A percentile compares a stretch with the other conserved stretches of the same genome.
Evolutionary conservation across 1,140 invertebrate species (phyloP).

Genomic region (Drosophila micromelanica): DNA sequence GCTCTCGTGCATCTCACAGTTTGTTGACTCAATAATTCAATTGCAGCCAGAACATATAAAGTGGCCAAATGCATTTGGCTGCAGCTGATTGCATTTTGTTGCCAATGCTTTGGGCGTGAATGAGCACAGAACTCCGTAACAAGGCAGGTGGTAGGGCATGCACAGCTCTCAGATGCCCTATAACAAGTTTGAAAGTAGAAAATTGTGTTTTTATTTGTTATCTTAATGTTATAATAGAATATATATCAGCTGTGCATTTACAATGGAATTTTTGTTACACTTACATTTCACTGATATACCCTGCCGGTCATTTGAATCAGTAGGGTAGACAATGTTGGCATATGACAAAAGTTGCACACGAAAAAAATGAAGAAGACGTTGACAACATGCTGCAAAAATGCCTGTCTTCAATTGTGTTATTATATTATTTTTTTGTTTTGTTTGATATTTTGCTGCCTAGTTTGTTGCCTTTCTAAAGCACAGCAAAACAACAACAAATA

Average conservation of each 20-base stretch:
- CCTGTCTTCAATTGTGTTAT: conserved; percentile 39
- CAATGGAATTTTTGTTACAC: no score
- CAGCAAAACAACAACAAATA: conserved; percentile 9
- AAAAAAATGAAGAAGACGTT: conserved; percentile 18
- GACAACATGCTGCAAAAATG: conserved; percentile 36
- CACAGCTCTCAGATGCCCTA: neutral
- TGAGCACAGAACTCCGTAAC: conserved; percentile 19
- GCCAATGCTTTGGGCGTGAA: conserved; percentile 32
- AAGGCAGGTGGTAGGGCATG: neutral
- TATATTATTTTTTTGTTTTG: conserved; percentile 17
- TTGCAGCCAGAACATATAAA: conserved; percentile 38
- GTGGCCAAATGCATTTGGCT: conserved; percentile 17
- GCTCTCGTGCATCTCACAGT: conserved; percentile 21
- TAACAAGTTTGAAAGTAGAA: neutral
- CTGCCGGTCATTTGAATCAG: neutral
- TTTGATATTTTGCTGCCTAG: conserved; percentile 21
- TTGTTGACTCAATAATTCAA: conserved; percentile 25
- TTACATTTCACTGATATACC: neutral
- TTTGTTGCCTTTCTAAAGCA: conserved; percentile 51
- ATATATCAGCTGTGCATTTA: no score
- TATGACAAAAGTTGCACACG: conserved; percentile 28
- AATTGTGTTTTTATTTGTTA: neutral
- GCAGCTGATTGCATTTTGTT: conserved; percentile 15
- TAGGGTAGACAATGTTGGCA: conserved; percentile 6
- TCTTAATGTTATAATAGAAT: no score